Percentiles rank a stretch among this genome's conserved stretches.
phyloP scores from a whole-genome alignment of 2,113 vertebrate genomes.

The Tychaedon coryphoeus region DNA sequence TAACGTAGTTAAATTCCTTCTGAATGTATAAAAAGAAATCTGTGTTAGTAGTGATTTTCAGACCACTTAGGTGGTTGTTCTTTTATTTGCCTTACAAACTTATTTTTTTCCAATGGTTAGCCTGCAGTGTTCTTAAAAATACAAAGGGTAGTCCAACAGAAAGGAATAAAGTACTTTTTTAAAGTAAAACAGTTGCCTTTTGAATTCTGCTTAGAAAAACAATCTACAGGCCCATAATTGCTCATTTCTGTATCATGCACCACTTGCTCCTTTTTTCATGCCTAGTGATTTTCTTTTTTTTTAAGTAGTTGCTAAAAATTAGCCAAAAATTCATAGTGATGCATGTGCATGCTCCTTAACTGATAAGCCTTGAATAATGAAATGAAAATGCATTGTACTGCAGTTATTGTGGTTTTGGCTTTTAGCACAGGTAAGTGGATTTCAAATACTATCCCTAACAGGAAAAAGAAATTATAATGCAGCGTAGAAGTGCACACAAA shows the following conservation, averaged over 20 bases:
- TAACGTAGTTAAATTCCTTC: neutral
- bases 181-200: neutral
- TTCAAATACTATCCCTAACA: neutral
- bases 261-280: neutral
- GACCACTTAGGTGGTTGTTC: neutral
- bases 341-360: constrained; percentile 73
- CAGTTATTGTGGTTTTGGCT: constrained; percentile 24
- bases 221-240: neutral
- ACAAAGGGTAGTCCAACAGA: neutral
- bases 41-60: neutral
- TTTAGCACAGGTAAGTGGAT: constrained; percentile 69
- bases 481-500: neutral
- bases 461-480: neutral
- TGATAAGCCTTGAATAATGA: constrained; percentile 23
- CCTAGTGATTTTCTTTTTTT: neutral
- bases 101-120: neutral
- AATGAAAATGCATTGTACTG: constrained; percentile 46
- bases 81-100: neutral
- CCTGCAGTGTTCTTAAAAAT: neutral
- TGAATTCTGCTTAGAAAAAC: neutral
- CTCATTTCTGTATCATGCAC: constrained; percentile 12
- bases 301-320: constrained; percentile 21
- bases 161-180: neutral
- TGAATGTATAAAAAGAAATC: neutral
- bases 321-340: constrained; percentile 9